Conservation (phyloP, 1,140 invertebrate species). For the Heliconius melpomene region DNA sequence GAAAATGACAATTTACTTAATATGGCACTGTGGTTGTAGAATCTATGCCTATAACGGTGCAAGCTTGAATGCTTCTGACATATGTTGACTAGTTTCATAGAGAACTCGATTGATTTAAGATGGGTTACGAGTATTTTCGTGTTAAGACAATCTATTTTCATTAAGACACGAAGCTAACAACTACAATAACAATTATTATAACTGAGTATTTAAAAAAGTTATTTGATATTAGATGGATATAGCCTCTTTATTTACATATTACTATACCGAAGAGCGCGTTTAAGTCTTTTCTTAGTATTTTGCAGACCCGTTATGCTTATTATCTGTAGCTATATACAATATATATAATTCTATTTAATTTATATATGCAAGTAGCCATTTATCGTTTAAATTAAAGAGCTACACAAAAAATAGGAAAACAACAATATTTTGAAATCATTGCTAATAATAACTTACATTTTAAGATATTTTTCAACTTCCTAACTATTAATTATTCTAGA, state of each 20-base stretch:
- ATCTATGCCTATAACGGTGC: not conserved
- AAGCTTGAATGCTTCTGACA: not conserved
- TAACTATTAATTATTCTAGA: too few relatives aligned
- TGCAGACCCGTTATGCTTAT: not conserved
- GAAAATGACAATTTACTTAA: not conserved
- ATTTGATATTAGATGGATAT: not conserved
- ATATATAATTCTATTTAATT: not conserved
- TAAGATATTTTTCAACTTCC: too few relatives aligned
- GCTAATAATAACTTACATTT: too few relatives aligned
- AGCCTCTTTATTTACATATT: not conserved
- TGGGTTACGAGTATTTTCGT: not conserved
- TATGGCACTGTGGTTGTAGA: not conserved
- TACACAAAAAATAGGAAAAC: too few relatives aligned
- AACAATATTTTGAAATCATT: too few relatives aligned
- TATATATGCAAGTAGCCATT: too few relatives aligned
- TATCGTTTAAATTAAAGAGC: too few relatives aligned
- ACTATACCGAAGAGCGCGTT: not conserved
- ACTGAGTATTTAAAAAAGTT: not conserved
- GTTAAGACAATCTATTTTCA: too few relatives aligned
- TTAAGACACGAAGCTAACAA: not conserved
- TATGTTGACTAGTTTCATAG: not conserved
- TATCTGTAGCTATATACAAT: not conserved
- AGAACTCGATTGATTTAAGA: not conserved
- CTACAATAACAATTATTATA: not conserved
- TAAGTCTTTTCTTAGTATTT: constrained; percentile 22